Base-by-base conservation (phyloP, 2,797 vertebrate species). In the Lates japonicus region DNA sequence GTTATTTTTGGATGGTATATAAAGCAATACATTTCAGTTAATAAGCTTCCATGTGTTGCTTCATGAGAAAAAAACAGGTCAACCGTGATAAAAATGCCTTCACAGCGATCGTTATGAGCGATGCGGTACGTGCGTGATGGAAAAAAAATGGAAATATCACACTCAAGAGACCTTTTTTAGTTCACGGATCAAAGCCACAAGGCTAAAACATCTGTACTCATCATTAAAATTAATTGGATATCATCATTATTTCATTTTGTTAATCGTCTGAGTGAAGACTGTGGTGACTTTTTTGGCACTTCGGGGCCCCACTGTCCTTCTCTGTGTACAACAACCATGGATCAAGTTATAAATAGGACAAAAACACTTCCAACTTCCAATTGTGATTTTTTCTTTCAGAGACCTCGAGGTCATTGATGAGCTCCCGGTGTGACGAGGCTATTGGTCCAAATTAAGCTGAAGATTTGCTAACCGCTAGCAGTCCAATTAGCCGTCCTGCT, bases 401-500 rank as follows among this genome's bases (percentile, higher is more conserved):
- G 22, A 68, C 49, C 84, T 72, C 1, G 3, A 51, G 84, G 88
- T 88, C 77, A 82, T 0, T 25, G 65, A 65, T 62, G 74, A n/a
- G 59, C 13, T 62, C 33, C n/a, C 37, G 44, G 39, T 76, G 55
- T 70, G 86, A 88, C 71, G 55, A 80, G 66, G 73, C 83, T 70
- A 54, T 55, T 31, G 59, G 63, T 78, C 68, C 72, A 83, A 85
- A 88, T 61, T 62, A 82, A 74, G 58, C 64, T 70, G 63, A 78
- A 79, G 65, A 75, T 75, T 60, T 74, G 52, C 81, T 77, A 69
- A 76, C 31, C 16, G 14, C 70, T 67, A 74, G 59, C 82, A 7
- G 72, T 65, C 75, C 73, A 90, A 87, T 88, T 88, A 88, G 69
- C 49, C 41, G 0, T 61, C 35, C 35, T 12, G n/a, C 58, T 68